phyloP scores from a whole-genome alignment of 2,113 vertebrate genomes.

The Phylloscopus whistleri region DNA sequence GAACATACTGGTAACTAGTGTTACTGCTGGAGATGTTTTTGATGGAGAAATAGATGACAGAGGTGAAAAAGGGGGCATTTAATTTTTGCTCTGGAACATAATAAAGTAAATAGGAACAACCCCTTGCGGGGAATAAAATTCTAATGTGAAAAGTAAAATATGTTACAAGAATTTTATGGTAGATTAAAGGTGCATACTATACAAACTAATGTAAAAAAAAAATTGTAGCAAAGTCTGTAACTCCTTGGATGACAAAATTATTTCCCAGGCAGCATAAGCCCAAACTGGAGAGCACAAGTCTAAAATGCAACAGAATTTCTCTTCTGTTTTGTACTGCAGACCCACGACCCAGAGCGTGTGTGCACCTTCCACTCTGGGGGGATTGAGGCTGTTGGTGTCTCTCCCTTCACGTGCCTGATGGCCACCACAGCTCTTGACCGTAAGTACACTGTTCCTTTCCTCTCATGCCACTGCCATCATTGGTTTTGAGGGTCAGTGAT shows the following conservation, averaged over 20 bases:
- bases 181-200: background rate
- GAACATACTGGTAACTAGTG: background rate
- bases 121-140: background rate
- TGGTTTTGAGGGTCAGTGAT: background rate
- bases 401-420: slow-evolving; percentile 86
- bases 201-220: background rate
- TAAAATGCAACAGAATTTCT: background rate
- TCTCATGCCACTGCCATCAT: background rate
- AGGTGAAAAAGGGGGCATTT: background rate
- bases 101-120: background rate
- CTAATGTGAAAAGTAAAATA: background rate
- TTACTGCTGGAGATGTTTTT: background rate
- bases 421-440: slow-evolving; percentile 85
- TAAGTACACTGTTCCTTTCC: slow-evolving; percentile 61
- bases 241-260: background rate
- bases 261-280: background rate
- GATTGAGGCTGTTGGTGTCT: slow-evolving; percentile 81
- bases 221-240: background rate
- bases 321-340: slow-evolving; percentile 70
- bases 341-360: slow-evolving; percentile 83
- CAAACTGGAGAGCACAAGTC: background rate
- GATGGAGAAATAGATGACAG: background rate
- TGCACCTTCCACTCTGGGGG: slow-evolving; percentile 85
- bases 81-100: background rate
- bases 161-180: background rate